Conservation (phyloP, 2,113 vertebrate genomes). For the Thymallus thymallus region DNA sequence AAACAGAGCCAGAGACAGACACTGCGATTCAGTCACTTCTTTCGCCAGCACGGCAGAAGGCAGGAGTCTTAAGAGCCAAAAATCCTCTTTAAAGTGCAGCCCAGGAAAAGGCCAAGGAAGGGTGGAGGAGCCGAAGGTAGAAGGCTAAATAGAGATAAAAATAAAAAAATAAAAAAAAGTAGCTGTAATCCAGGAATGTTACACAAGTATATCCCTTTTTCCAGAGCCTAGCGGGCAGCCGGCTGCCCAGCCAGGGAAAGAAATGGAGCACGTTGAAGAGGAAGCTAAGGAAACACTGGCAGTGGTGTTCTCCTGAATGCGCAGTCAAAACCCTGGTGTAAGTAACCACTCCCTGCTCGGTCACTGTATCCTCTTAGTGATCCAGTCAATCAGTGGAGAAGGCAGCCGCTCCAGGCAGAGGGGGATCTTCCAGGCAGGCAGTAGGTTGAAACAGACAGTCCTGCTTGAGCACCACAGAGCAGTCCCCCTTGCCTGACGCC, state of each 20-base stretch:
- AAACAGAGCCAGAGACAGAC: too few relatives aligned
- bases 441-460: too few relatives aligned
- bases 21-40: too few relatives aligned
- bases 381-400: background rate
- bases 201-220: conserved; percentile 18
- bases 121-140: background rate
- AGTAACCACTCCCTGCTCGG: too few relatives aligned
- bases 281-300: conserved; percentile 1
- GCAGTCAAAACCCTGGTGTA: too few relatives aligned
- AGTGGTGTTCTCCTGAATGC: too few relatives aligned
- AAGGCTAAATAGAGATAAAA: background rate
- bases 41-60: too few relatives aligned
- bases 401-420: conserved; percentile 27
- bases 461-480: too few relatives aligned
- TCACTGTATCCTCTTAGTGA: too few relatives aligned
- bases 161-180: background rate
- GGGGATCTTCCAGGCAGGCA: background rate
- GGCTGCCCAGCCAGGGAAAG: background rate
- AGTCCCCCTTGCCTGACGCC: too few relatives aligned
- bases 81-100: conserved; percentile 9
- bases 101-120: background rate
- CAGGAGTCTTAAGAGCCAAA: conserved; percentile 9
- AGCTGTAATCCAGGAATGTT: conserved; percentile 25
- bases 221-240: conserved; percentile 5
- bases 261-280: conserved; percentile 1